Conservation (phyloP, 2,888 invertebrate species). For the Athalia circularis region DNA sequence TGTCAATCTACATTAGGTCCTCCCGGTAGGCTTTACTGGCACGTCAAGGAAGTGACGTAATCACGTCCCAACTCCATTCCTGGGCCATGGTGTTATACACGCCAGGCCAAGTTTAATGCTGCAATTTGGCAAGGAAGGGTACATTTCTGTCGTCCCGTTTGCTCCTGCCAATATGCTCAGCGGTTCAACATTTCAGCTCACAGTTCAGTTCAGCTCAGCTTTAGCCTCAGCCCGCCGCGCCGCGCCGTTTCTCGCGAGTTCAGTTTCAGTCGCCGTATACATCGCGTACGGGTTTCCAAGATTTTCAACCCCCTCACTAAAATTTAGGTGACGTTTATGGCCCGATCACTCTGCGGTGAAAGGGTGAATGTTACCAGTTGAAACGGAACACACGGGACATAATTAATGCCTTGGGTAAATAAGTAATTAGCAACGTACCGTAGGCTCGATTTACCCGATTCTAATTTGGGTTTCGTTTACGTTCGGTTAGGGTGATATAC, state of each 20-base stretch:
- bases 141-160: constrained; percentile 33
- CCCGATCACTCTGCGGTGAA: constrained; percentile 32
- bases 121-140: constrained; percentile 34
- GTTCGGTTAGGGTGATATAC: background rate
- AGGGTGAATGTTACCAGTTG: constrained; percentile 28
- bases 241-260: too few species aligned
- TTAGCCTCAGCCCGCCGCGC: too few species aligned
- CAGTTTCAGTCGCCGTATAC: too few species aligned
- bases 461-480: background rate
- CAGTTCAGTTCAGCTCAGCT: too few species aligned
- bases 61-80: constrained; percentile 34
- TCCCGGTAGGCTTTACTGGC: constrained; percentile 37
- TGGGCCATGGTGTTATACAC: constrained; percentile 8
- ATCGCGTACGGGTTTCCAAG: background rate
- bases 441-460: constrained; percentile 12
- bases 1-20: constrained; percentile 58
- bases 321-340: constrained; percentile 38
- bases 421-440: constrained; percentile 34
- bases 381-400: constrained; percentile 35
- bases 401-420: constrained; percentile 38
- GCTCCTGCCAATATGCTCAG: constrained; percentile 22
- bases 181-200: background rate
- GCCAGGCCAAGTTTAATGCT: constrained; percentile 31
- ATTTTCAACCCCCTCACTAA: background rate
- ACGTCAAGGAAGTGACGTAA: constrained; percentile 43